Evolutionary conservation across 2,113 vertebrate genomes (phyloP).

Genomic region (Paradisaea rubra): DNA sequence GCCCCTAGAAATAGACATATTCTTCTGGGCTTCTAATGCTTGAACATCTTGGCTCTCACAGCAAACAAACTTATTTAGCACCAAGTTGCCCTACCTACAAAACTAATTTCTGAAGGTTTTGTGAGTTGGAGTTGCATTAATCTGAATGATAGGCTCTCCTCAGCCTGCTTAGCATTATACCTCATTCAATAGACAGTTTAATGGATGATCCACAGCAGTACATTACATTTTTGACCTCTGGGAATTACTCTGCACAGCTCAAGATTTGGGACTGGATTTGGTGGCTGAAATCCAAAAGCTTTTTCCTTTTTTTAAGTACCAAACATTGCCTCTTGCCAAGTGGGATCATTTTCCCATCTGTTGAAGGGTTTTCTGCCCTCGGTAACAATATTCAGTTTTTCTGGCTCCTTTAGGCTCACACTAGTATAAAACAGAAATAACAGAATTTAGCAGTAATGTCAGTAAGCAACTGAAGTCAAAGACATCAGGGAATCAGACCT

Average conservation of each 20-base stretch:
- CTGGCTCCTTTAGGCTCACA: conserved; percentile 13
- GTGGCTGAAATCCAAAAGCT: conserved; percentile 53
- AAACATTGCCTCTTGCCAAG: conserved; percentile 49
- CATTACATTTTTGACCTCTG: conserved; percentile 45
- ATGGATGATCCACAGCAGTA: conserved; percentile 64
- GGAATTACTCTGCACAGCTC: conserved; percentile 28
- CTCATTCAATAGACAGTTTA: conserved; percentile 68
- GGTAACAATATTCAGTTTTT: conserved; percentile 33
- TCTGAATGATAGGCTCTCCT: conserved; percentile 42
- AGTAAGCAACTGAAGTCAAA: not conserved
- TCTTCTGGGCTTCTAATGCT: conserved; percentile 14
- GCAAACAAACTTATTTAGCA: conserved; percentile 25
- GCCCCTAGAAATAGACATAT: conserved; percentile 20
- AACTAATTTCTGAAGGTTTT: conserved; percentile 14
- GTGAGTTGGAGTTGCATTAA: conserved; percentile 36
- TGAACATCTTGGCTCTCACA: conserved; percentile 5
- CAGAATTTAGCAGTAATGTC: not conserved
- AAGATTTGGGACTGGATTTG: conserved; percentile 40
- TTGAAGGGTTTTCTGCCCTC: conserved; percentile 33
- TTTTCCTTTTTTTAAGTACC: conserved; percentile 47
- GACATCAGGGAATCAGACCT: not conserved
- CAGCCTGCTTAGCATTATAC: conserved; percentile 67
- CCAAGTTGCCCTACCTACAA: conserved; percentile 6
- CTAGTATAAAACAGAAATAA: conserved; percentile 6
- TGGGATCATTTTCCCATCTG: conserved; percentile 54